Evolutionary conservation across 2,888 invertebrate species (phyloP), one percentile per base, ranked within the genome.

Genomic region (Phortica magna): DNA sequence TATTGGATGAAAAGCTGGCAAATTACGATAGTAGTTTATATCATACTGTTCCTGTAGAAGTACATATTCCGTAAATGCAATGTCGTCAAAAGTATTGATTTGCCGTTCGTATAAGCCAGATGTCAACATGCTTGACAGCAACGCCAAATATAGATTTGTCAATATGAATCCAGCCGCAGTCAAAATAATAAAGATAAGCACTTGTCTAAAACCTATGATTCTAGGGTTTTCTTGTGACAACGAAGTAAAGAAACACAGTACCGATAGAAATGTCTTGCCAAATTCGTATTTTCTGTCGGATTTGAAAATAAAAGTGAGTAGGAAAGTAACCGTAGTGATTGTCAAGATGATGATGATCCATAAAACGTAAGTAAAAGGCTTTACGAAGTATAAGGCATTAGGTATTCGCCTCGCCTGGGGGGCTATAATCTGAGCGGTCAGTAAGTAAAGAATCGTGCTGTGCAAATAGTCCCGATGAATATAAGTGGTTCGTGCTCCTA

Each of bases 111-210:
- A 87, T 5, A 87, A 70, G 5, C 82, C 83, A 0, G 82, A 75
- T 0, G 87, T 84, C 0, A 85, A 42, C 77, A 84, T 83, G 70
- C 88, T 87, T 0, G 83, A 83, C 4, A 88, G 55, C 31, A 80
- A 72, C 0, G 84, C 81, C 57, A 79, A 19, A 57, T 88, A 86
- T 7, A 82, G 42, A 42, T 80, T 86, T 7, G 83, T 84, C 7
- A 88, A 41, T 0, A 85, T 71, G 22, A 88, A 83, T 3, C 88
- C 84, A 7, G 72, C 43, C 2, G 77, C 10, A 3, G 81, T 57
- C 2, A 83, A 14, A 0, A 82, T 65, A 7, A 83, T 2, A 42
- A 61, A 53, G 1, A 71, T 17, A 1, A 77, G 5, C 0, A 77
- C 70, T 7, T 75, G 74, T 2, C 53, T 64, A 10, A 48, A 10